These are phyloP conservation scores for Epsilonema sp. DNA, from an alignment of 2,888 invertebrate species.

Conservation along the genomic window DNA sequence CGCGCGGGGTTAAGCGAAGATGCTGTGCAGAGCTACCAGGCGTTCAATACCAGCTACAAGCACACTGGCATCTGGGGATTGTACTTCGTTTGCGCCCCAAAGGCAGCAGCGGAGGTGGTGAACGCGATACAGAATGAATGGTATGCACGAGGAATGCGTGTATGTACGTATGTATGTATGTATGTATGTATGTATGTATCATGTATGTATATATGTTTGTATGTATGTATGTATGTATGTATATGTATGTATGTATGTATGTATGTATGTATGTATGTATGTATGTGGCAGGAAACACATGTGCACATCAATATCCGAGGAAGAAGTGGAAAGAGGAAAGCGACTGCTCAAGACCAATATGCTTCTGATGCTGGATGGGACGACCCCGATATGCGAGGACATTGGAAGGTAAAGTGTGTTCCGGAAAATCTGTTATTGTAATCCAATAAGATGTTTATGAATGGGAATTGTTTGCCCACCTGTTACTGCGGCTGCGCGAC, in stretches of 20 bases:
- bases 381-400: conserved; percentile 95
- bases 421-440: no score
- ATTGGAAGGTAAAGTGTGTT: conserved; percentile 63
- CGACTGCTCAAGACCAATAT: conserved; percentile 87
- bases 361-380: conserved; percentile 82
- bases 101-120: conserved; percentile 14
- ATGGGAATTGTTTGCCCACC: no score
- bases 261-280: no score
- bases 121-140: conserved; percentile 21
- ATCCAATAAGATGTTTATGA: no score
- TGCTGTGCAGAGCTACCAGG: conserved; percentile 90
- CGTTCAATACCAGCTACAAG: conserved; percentile 97
- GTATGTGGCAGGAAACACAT: no score
- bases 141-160: no score
- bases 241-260: no score
- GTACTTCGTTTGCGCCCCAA: conserved; percentile 64
- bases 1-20: conserved; percentile 49
- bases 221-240: no score
- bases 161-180: no score
- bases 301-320: conserved; percentile 66
- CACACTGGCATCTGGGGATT: conserved; percentile 96
- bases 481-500: no score
- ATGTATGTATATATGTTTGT: no score
- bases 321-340: conserved; percentile 80
- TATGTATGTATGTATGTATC: no score